These are phyloP conservation scores for Limonius californicus DNA, from an alignment of 1,140 invertebrate species.

Conservation along the genomic window DNA sequence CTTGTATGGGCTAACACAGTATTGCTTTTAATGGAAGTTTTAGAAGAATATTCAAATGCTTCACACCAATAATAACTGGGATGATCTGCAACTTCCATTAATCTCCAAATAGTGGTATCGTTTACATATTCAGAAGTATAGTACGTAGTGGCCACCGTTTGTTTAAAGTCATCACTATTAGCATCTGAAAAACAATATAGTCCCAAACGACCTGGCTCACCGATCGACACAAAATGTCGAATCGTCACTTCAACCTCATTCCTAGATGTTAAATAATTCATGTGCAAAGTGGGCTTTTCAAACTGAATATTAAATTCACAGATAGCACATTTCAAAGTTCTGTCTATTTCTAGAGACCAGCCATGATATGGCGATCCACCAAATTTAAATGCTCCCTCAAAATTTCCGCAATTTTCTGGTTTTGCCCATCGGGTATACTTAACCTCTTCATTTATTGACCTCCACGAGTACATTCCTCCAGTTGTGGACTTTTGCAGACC, in stretches of 20 bases:
- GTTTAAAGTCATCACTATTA: neutral
- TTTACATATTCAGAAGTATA: no score
- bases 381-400: neutral
- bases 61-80: neutral
- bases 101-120: no score
- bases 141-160: neutral
- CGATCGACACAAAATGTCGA: neutral
- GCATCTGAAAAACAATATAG: neutral
- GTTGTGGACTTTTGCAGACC: neutral
- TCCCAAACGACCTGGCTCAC: neutral
- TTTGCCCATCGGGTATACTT: neutral
- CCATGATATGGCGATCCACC: neutral
- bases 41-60: neutral
- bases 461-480: neutral
- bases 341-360: neutral
- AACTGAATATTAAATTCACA: neutral
- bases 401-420: neutral
- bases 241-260: neutral
- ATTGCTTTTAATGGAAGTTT: neutral
- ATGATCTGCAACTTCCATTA: neutral
- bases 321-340: neutral
- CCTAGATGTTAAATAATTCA: neutral
- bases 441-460: neutral
- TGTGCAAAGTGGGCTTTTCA: neutral
- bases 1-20: neutral